These are phyloP conservation scores for Bemisia tabaci DNA, from an alignment of 1,140 invertebrate species.

Conservation along the genomic window DNA sequence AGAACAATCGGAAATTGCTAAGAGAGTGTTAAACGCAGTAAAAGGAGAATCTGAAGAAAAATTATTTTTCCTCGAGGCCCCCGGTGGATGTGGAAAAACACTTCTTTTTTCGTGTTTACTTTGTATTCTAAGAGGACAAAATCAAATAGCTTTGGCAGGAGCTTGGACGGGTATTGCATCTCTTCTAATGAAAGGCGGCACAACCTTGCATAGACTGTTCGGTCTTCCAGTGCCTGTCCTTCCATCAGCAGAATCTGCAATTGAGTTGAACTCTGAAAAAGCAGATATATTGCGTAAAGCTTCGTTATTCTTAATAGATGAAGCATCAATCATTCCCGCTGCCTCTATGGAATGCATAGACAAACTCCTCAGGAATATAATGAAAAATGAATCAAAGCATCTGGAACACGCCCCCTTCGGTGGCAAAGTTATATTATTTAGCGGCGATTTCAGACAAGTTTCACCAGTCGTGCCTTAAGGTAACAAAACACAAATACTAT, in stretches of 20 bases:
- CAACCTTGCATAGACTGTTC: conserved; percentile 24
- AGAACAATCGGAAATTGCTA: neutral
- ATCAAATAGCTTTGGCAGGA: conserved; percentile 11
- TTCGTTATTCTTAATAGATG: conserved; percentile 6
- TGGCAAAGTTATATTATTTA: conserved; percentile 4
- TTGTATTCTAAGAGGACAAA: conserved; percentile 6
- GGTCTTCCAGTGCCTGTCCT: conserved; percentile 1
- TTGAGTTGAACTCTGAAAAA: neutral
- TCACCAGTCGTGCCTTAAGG: conserved; percentile 3
- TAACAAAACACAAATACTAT: neutral
- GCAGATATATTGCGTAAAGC: neutral
- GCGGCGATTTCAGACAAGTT: conserved; percentile 11
- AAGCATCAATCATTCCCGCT: conserved; percentile 6
- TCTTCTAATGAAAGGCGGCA: conserved; percentile 20
- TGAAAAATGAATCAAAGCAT: neutral
- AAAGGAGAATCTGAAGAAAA: neutral
- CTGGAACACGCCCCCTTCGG: conserved; percentile 10
- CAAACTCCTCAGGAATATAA: neutral
- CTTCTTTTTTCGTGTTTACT: conserved; percentile 17
- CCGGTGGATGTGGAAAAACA: conserved; percentile 26
- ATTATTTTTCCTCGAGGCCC: conserved; percentile 24
- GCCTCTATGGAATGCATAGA: conserved; percentile 2
- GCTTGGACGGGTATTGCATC: conserved; percentile 27
- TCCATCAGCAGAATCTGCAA: neutral
- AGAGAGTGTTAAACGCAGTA: neutral